Conservation (phyloP, 1,140 invertebrate species). For the Bacillus rossius region DNA sequence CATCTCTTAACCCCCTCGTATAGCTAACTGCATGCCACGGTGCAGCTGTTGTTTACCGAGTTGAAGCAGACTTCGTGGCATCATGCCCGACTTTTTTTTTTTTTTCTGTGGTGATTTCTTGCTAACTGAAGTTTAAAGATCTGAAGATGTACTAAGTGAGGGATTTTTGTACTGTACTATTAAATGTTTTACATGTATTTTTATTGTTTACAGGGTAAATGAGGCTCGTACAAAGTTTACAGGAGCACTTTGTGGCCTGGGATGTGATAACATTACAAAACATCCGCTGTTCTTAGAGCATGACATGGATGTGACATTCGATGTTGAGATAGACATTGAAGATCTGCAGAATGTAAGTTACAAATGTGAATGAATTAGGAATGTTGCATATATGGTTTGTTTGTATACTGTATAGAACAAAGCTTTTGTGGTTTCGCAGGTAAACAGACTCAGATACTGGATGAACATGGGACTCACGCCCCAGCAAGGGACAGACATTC, state of each 20-base stretch:
- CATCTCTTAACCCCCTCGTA: no score
- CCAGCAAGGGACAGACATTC: background rate
- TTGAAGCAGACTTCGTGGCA: no score
- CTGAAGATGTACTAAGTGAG: no score
- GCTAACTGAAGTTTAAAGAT: no score
- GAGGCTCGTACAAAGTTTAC: constrained; percentile 53
- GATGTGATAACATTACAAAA: constrained; percentile 48
- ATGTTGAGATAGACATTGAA: constrained; percentile 58
- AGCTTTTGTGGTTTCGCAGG: constrained; percentile 40
- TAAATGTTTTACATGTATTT: no score
- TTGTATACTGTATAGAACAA: no score
- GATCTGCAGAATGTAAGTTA: constrained; percentile 56
- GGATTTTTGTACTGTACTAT: no score
- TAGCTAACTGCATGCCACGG: no score
- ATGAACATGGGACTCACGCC: constrained; percentile 47
- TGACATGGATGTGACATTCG: constrained; percentile 74
- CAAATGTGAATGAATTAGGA: constrained; percentile 5
- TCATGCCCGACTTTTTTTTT: no score
- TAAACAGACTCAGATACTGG: constrained; percentile 54
- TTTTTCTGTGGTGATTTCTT: no score
- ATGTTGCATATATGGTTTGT: background rate
- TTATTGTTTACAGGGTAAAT: constrained; percentile 41
- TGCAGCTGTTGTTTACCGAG: no score
- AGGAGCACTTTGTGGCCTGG: constrained; percentile 78
- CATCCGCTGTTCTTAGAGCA: constrained; percentile 67